A percentile compares a stretch with the other conserved stretches of the same genome.
Evolutionary conservation across 2,888 invertebrate species (phyloP).

Genomic region (Metalampra italica): DNA sequence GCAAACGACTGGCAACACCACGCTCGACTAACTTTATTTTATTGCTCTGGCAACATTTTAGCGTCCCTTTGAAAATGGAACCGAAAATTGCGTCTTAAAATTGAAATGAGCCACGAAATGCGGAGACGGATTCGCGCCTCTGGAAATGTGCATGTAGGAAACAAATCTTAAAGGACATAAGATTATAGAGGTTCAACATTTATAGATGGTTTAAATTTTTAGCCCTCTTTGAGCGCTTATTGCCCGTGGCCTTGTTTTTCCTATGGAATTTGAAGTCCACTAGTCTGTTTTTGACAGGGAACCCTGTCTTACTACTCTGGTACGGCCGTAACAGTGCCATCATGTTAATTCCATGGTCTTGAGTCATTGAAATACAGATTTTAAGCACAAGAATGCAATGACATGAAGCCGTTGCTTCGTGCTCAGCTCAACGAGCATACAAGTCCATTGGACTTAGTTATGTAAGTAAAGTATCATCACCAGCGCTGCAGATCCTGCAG

Average conservation of each 20-base stretch:
- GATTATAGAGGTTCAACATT: background rate
- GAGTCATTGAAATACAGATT: no score
- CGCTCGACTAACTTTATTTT: conserved; percentile 57
- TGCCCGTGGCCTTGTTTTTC: background rate
- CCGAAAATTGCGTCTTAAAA: conserved; percentile 62
- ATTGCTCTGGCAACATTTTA: conserved; percentile 69
- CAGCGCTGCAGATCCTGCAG: no score
- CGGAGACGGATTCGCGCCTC: conserved; percentile 52
- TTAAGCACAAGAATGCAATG: no score
- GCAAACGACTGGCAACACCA: conserved; percentile 45
- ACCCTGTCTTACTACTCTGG: no score
- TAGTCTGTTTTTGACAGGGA: no score
- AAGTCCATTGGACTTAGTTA: no score
- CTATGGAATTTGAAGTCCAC: background rate
- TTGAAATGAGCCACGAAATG: conserved; percentile 63
- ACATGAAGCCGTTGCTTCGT: no score
- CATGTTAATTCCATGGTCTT: no score
- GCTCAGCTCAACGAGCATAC: no score
- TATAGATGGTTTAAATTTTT: background rate
- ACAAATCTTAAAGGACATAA: background rate
- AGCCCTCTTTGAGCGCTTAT: background rate
- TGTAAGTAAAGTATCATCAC: no score
- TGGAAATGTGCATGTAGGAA: conserved; percentile 5
- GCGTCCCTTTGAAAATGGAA: conserved; percentile 65
- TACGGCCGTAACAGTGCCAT: no score